Evolutionary conservation across 2,888 invertebrate genomes (phyloP), one percentile per base, ranked within the genome.

Genomic region (Eupithecia centaureata): DNA sequence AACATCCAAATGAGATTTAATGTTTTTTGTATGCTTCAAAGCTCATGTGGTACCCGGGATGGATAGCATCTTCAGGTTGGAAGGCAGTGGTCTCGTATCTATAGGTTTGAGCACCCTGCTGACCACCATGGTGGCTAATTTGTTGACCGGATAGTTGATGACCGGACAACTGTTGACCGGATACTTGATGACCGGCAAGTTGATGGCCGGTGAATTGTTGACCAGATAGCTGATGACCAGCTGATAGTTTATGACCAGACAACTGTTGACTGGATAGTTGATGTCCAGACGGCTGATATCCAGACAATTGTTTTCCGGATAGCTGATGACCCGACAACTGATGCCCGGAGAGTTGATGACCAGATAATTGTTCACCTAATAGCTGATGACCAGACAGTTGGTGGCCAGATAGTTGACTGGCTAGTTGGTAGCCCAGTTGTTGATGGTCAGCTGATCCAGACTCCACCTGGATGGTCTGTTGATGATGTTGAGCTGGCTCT

Each of bases 11-110:
- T 18, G 22, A 12, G 22, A 12, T 12, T 4, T 47, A 47, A 22
- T 47, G 47, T 18, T 47, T 47, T 47, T 47, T 47, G 47, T 47
- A 47, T 18, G 22, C 47, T 22, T 47, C 47, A 22, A 22, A 47
- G 47, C 47, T 47, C 47, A 47, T 47, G 13, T 52, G 51, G 38
- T 63, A 68, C 0, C 63, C 59, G 4, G 62, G 67, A 18, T 66
- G 61, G 35, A 57, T 58, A 22, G 18, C 61, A 33, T 57, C 57
- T 18, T 63, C 60, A 10, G 54, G 42, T 28, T 67, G 63, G 59
- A 56, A 33, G 30, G 42, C 63, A 38, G 63, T 30, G 18, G 59
- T 63, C 58, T 67, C 63, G 22, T 63, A 60, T 22, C 30, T 57
- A 32, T 57, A 57, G 15, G 32, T 30, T 57, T 57, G 57, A n/a